Conservation (phyloP, 1,140 invertebrate species). For the Drosophila bocki region DNA sequence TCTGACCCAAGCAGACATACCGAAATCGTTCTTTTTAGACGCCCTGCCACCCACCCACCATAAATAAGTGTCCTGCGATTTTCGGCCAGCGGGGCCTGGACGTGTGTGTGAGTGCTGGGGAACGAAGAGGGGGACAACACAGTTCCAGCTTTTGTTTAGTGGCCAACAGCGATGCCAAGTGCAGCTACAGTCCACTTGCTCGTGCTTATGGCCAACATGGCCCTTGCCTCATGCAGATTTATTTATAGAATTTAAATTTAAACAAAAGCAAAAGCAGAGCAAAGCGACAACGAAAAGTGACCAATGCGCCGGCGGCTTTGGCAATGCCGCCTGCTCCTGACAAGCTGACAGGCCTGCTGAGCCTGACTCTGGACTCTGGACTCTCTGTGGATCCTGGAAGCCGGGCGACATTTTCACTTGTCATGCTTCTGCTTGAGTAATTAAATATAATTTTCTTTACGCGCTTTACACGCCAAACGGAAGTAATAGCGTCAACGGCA, state of each 20-base stretch:
- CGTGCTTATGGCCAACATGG: constrained; percentile 28
- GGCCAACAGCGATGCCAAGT: constrained; percentile 61
- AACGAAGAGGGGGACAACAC: constrained; percentile 14
- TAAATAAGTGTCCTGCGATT: constrained; percentile 33
- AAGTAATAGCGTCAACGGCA: constrained; percentile 41
- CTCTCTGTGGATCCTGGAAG: neutral
- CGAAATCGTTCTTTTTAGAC: constrained; percentile 2
- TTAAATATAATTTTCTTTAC: constrained; percentile 78
- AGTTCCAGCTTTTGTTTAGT: constrained; percentile 67
- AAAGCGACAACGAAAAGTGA: constrained; percentile 38
- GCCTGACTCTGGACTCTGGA: constrained; percentile 38
- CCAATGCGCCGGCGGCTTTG: constrained; percentile 55
- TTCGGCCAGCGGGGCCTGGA: constrained; percentile 6
- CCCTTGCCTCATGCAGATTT: constrained; percentile 51
- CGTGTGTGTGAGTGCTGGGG: constrained; percentile 1
- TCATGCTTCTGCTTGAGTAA: constrained; percentile 80
- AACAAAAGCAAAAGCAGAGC: constrained; percentile 40
- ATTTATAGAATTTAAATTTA: constrained; percentile 75
- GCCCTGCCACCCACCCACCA: neutral
- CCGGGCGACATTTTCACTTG: constrained; percentile 69
- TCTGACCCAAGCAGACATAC: constrained; percentile 1
- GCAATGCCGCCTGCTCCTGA: constrained; percentile 71
- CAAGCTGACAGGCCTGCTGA: constrained; percentile 69
- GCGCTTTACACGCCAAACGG: constrained; percentile 58
- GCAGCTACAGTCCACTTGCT: constrained; percentile 50